Conservation (phyloP, 2,797 vertebrate genomes). For the Enteromius trimaculatus region DNA sequence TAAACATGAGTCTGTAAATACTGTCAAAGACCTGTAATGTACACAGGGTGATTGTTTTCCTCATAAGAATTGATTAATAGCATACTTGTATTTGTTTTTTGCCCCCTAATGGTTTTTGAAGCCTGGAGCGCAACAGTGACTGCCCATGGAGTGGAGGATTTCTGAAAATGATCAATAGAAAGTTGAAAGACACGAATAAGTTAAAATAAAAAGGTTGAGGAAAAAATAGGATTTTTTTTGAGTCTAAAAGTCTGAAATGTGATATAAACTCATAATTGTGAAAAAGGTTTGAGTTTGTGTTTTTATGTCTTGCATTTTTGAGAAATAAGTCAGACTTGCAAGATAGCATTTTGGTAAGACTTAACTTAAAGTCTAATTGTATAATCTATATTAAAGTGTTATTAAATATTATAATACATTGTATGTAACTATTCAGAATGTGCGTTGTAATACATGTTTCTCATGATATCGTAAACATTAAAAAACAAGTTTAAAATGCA, state of each 20-base stretch:
- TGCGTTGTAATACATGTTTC: too few relatives aligned
- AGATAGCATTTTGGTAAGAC: too few relatives aligned
- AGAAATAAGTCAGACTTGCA: too few relatives aligned
- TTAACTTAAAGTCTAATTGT: too few relatives aligned
- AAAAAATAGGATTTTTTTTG: background rate
- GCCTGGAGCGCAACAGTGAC: background rate
- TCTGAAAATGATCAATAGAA: background rate
- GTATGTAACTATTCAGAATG: too few relatives aligned
- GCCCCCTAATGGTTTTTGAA: background rate
- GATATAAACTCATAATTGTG: background rate
- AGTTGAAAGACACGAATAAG: background rate
- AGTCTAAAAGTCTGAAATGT: background rate
- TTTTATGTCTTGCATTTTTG: too few relatives aligned
- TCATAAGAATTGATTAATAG: slow-evolving; percentile 8
- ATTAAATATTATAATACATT: too few relatives aligned
- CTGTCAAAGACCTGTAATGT: slow-evolving; percentile 22
- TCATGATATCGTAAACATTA: too few relatives aligned
- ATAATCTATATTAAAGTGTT: too few relatives aligned
- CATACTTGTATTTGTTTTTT: background rate
- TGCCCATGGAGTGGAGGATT: background rate
- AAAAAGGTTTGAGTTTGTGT: too few relatives aligned
- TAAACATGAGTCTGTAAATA: slow-evolving; percentile 50
- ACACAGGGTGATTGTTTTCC: slow-evolving; percentile 5
- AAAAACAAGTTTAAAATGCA: too few relatives aligned
- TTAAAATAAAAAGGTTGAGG: background rate